phyloP scores from a whole-genome alignment of 37 sponge, comb jelly and placozoan species.

The Chondrosia reniformis region DNA sequence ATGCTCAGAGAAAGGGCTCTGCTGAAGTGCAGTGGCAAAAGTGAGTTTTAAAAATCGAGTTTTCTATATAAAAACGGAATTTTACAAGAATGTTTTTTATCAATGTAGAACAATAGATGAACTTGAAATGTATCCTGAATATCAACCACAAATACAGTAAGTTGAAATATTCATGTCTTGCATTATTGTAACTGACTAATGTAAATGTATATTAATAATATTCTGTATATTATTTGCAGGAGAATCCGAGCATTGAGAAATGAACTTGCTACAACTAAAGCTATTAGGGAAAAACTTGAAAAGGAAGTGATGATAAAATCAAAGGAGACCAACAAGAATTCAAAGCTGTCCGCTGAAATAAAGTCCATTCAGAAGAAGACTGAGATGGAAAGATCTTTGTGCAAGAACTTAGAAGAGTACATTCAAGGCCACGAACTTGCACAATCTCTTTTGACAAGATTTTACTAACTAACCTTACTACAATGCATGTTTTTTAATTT shows the following conservation, averaged over 20 bases:
- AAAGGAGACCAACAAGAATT: neutral
- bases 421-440: constrained; percentile 20
- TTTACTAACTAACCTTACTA: neutral
- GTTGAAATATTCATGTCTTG: no score
- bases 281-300: neutral
- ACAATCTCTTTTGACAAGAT: neutral
- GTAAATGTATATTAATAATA: neutral
- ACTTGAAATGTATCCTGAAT: constrained; percentile 22
- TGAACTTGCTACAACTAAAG: constrained; percentile 11
- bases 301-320: neutral
- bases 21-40: constrained; percentile 71
- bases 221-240: neutral
- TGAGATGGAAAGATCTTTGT: neutral
- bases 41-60: constrained; percentile 14
- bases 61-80: neutral
- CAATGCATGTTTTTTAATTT: no score
- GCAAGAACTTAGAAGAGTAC: constrained; percentile 9
- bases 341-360: neutral
- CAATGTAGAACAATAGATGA: constrained; percentile 38
- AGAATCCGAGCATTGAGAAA: constrained; percentile 29
- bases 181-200: no score
- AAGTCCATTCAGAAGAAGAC: constrained; percentile 4
- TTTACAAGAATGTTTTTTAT: neutral
- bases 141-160: constrained; percentile 26
- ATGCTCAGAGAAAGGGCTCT: constrained; percentile 53